phyloP scores from a whole-genome alignment of 2,113 vertebrate genomes.

The Malurus melanocephalus region DNA sequence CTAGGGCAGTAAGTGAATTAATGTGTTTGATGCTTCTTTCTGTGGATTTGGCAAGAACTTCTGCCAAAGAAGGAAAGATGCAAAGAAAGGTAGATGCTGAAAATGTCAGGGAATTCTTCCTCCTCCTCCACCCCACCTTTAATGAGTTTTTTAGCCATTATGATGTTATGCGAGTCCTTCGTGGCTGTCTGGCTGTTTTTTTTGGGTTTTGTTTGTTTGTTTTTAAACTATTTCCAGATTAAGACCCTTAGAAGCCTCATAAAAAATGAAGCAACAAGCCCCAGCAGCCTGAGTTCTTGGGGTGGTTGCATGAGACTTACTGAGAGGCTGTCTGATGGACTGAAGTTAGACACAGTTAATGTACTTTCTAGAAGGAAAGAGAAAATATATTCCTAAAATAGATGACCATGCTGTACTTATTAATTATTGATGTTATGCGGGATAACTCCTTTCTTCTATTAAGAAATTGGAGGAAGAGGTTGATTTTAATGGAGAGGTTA shows the following conservation, averaged over 20 bases:
- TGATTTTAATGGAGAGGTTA: neutral
- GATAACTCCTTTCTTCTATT: neutral
- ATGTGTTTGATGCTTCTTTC: neutral
- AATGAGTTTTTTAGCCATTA: neutral
- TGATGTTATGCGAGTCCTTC: neutral
- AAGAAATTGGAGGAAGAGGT: neutral
- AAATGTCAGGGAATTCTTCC: neutral
- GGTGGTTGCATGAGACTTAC: neutral
- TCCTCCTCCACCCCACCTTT: neutral
- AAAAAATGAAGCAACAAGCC: neutral
- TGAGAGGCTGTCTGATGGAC: neutral
- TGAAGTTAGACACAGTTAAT: neutral
- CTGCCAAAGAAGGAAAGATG: neutral
- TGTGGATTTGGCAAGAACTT: neutral
- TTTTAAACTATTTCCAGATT: neutral
- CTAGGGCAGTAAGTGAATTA: neutral
- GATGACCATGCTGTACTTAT: neutral
- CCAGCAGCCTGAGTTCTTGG: neutral
- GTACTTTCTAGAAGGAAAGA: neutral
- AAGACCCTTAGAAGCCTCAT: neutral
- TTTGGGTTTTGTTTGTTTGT: neutral
- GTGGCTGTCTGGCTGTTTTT: neutral
- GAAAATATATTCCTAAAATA: slow-evolving; percentile 17
- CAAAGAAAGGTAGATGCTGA: neutral
- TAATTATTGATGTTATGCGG: slow-evolving; percentile 5